Evolutionary conservation across 2,888 invertebrate species (phyloP).

Genomic region (Synanthedon myopaeformis): DNA sequence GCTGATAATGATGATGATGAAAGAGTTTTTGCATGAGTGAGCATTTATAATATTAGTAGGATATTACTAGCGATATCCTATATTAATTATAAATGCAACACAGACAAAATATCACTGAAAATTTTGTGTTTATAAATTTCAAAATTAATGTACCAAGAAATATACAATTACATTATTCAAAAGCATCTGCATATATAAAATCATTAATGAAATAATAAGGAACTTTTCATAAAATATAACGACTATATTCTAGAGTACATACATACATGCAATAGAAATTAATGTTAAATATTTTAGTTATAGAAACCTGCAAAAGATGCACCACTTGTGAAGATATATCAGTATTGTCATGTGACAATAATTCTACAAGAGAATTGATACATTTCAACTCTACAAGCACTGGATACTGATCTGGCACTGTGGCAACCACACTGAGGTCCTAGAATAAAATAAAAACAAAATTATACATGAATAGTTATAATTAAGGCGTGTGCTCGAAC

Average conservation of each 20-base stretch:
- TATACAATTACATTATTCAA: too few species aligned
- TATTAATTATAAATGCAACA: too few species aligned
- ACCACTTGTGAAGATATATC: conserved; percentile 89
- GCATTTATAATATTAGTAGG: too few species aligned
- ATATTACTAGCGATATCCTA: too few species aligned
- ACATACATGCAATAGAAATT: background rate
- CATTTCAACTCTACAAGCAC: conserved; percentile 90
- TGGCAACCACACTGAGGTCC: conserved; percentile 93
- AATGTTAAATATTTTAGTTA: background rate
- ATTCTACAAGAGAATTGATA: conserved; percentile 89
- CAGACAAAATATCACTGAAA: too few species aligned
- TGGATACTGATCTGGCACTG: conserved; percentile 95
- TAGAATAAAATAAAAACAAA: conserved; percentile 36
- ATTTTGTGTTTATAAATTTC: too few species aligned
- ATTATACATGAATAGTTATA: too few species aligned
- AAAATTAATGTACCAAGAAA: too few species aligned
- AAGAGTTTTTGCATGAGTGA: too few species aligned
- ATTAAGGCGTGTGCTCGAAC: too few species aligned
- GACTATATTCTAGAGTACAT: background rate
- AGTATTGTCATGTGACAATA: conserved; percentile 96
- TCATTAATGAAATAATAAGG: background rate
- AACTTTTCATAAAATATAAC: background rate
- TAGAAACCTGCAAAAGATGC: conserved; percentile 70
- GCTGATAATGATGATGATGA: too few species aligned
- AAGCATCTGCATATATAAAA: background rate